Evolutionary conservation across 1,140 invertebrate genomes (phyloP).

Genomic region (Drosophila albomicans): DNA sequence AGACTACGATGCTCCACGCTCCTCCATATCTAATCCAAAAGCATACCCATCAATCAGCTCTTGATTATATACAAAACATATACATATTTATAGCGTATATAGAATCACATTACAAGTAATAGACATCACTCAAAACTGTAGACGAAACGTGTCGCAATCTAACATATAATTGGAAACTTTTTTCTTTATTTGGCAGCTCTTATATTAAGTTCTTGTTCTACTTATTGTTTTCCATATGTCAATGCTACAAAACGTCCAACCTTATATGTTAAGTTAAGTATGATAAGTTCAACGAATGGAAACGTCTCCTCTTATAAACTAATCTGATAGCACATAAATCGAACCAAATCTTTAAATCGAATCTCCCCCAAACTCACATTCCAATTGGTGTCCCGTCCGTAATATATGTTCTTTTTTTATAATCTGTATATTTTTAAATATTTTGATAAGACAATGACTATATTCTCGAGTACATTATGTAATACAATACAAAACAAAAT

Average conservation of each 20-base stretch:
- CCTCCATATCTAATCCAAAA: slow-evolving; percentile 39
- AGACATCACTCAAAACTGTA: slow-evolving; percentile 46
- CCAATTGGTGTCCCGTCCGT: slow-evolving; percentile 44
- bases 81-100: slow-evolving; percentile 57
- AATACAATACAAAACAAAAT: slow-evolving; percentile 3
- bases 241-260: slow-evolving; percentile 62
- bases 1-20: slow-evolving; percentile 18
- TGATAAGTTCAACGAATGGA: slow-evolving; percentile 53
- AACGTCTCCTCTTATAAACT: slow-evolving; percentile 26
- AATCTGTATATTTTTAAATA: slow-evolving; percentile 73
- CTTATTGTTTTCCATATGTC: slow-evolving; percentile 31
- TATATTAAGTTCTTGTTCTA: slow-evolving; percentile 22
- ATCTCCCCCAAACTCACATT: slow-evolving; percentile 9
- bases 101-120: slow-evolving; percentile 23
- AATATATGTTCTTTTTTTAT: slow-evolving; percentile 34
- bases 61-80: slow-evolving; percentile 58
- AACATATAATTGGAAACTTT: slow-evolving; percentile 13
- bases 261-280: slow-evolving; percentile 72
- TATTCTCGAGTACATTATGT: not conserved
- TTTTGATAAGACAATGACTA: slow-evolving; percentile 35
- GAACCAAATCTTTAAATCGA: slow-evolving; percentile 22
- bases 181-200: slow-evolving; percentile 17
- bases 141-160: slow-evolving; percentile 39
- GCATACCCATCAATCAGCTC: slow-evolving; percentile 40
- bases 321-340: slow-evolving; percentile 43